A percentile compares a stretch with the other conserved stretches of the same genome.
These are phyloP conservation scores for Xenopus borealis DNA, from an alignment of 2,113 vertebrate genomes.

Conservation along the genomic window DNA sequence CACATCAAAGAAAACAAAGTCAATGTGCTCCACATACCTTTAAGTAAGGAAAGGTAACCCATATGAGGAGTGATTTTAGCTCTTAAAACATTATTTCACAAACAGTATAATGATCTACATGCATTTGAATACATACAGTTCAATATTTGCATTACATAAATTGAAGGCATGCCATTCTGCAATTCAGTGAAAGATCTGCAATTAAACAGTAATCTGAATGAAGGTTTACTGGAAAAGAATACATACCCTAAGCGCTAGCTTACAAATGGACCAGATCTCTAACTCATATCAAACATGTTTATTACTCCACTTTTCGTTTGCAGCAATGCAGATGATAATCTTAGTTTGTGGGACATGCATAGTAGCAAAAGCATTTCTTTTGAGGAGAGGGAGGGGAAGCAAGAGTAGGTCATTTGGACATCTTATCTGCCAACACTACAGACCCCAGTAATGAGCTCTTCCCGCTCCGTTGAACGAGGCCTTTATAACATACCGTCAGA, in stretches of 20 bases:
- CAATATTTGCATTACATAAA: no score
- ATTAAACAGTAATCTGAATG: no score
- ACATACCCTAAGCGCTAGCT: no score
- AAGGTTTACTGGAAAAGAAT: no score
- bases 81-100: no score
- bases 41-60: neutral
- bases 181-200: no score
- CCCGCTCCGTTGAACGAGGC: constrained; percentile 49
- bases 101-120: no score
- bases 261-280: no score
- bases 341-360: neutral
- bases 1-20: constrained; percentile 43
- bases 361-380: neutral
- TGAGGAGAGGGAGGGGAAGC: neutral
- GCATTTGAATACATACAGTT: no score
- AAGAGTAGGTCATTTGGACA: no score
- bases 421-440: neutral
- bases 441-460: neutral
- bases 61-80: no score
- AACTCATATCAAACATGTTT: neutral
- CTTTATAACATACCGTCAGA: constrained; percentile 68
- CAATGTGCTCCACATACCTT: constrained; percentile 50
- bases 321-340: constrained; percentile 47
- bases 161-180: no score
- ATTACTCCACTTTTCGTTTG: constrained; percentile 7